phyloP scores from a whole-genome alignment of 2,797 vertebrate species.

The Dallia pectoralis region DNA sequence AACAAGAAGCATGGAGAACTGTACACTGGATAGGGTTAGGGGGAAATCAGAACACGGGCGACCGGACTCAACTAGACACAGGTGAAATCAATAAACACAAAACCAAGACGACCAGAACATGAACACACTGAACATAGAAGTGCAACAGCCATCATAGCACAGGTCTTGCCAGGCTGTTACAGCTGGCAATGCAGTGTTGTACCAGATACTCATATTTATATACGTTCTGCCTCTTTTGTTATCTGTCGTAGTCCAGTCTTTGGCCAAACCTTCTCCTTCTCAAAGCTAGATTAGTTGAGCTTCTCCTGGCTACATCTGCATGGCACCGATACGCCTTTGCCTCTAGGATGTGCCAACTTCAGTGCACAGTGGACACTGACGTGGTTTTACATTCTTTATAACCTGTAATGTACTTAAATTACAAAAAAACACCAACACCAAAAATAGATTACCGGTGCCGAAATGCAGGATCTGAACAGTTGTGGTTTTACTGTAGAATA shows the following conservation, averaged over 20 bases:
- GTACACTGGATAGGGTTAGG: no score
- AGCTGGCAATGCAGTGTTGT: no score
- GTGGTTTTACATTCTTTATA: neutral
- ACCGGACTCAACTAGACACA: no score
- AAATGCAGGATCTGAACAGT: neutral
- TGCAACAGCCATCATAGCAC: no score
- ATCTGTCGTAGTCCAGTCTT: neutral
- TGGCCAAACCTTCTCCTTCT: neutral
- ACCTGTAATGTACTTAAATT: neutral
- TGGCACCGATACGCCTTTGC: neutral
- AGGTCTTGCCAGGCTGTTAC: no score
- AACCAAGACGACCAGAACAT: no score
- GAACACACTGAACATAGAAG: no score
- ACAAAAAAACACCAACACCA: neutral
- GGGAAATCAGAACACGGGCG: no score
- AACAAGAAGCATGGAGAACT: no score
- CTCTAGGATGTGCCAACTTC: neutral
- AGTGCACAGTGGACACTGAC: neutral
- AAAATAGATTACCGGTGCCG: neutral
- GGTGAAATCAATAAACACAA: no score
- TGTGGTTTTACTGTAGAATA: neutral
- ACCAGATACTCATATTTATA: neutral
- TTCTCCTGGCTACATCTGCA: neutral
- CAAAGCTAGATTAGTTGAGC: constrained; percentile 1
- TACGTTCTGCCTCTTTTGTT: neutral